Evolutionary conservation across 2,113 vertebrate species (phyloP), one percentile per base, ranked within the genome.

Genomic region (Otolemur garnettii): DNA sequence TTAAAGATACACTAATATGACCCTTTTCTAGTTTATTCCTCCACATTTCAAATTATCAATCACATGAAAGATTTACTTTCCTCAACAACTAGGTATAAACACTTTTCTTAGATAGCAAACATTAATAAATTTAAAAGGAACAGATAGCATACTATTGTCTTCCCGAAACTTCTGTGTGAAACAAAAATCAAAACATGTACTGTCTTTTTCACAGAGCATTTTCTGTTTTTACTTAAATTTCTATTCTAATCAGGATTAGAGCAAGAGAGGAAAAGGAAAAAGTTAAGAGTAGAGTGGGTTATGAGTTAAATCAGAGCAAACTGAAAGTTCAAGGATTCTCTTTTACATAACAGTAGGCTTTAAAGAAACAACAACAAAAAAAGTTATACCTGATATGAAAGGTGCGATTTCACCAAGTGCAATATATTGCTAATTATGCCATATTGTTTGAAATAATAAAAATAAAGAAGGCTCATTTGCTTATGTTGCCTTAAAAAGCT

Each of bases 311-410:
- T 95, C 92, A 97, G 0, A 5, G 96, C 94, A 98, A 98, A 97
- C 62, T 86, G 98, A 98, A 98, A 92, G 97, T 90, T 97, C 86
- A 97, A 98, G 95, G 96, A 95, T 86, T 91, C 90, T 69, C 55
- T 96, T 97, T 95, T 87, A 95, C 95, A 96, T 95, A 97, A 97
- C 42, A 98, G 92, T 60, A 98, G 57, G 85, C 90, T 96, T 97
- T 97, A 98, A 98, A 93, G 30, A 96, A 91, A 98, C 94, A 98
- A 98, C 26, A 80, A 96, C 83, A 96, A 97, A 96, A 95, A 96
- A 97, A 98, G 89, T 91, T 98, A 98, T 98, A 98, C 98, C 98
- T 99, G 98, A 96, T 98, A 97, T 83, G 98, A 98, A 98, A 98
- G 97, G 97, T 98, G 98, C 98, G 92, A 96, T 98, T 98, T 98